Percentiles rank a stretch among this genome's conserved stretches.
These are phyloP conservation scores for Glossophaga mutica DNA, from an alignment of 2,797 vertebrate species.

Conservation along the genomic window DNA sequence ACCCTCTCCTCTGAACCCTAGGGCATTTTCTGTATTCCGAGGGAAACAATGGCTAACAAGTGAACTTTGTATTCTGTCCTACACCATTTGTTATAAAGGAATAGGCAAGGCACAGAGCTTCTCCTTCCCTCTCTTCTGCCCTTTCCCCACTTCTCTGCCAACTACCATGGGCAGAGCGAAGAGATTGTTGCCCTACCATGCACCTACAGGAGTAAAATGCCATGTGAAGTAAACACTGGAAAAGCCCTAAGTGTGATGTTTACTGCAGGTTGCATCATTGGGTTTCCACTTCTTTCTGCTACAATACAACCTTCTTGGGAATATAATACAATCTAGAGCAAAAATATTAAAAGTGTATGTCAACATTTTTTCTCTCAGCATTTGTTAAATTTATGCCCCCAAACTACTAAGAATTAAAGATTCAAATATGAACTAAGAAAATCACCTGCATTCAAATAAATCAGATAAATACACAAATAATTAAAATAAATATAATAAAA, in stretches of 20 bases:
- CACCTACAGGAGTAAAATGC: background rate
- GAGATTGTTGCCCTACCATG: background rate
- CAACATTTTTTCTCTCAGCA: background rate
- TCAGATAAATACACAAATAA: background rate
- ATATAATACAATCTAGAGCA: background rate
- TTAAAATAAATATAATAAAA: background rate
- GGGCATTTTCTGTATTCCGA: background rate
- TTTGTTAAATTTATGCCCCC: background rate
- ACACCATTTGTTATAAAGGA: background rate
- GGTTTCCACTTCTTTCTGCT: background rate
- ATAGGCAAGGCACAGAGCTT: background rate
- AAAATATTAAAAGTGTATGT: background rate
- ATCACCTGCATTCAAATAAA: background rate
- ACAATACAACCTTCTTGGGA: background rate
- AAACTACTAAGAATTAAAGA: background rate
- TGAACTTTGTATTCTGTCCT: background rate
- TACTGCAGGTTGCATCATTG: background rate
- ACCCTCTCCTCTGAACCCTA: background rate
- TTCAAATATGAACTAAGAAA: slow-evolving; percentile 2
- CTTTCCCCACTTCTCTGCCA: accelerated
- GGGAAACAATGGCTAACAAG: background rate
- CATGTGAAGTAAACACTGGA: background rate
- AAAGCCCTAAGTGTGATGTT: background rate
- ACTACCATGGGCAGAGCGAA: background rate
- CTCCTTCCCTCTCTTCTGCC: background rate